These are phyloP conservation scores for Amphipoea lucens DNA, from an alignment of 2,888 invertebrate species.

Conservation along the genomic window DNA sequence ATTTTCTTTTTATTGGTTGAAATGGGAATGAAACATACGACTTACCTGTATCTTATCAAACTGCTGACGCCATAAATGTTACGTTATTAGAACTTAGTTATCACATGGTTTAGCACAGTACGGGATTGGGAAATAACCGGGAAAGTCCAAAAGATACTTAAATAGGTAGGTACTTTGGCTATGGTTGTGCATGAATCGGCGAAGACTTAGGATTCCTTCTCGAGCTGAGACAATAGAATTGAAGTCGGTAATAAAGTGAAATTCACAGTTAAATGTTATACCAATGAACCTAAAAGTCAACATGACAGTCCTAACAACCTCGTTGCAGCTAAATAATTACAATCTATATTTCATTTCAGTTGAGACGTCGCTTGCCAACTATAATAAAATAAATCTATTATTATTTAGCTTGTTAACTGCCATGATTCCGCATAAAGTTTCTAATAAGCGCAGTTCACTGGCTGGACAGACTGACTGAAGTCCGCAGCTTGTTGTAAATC, in stretches of 20 bases:
- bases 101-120: neutral
- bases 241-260: neutral
- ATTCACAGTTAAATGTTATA: constrained; percentile 9
- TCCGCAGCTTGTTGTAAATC: constrained; percentile 38
- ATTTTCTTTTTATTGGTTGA: constrained; percentile 43
- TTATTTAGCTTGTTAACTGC: constrained; percentile 55
- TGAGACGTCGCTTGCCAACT: constrained; percentile 47
- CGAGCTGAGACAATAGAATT: neutral
- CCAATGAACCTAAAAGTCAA: constrained; percentile 29
- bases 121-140: neutral
- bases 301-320: constrained; percentile 33
- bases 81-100: neutral
- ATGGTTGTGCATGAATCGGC: neutral
- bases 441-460: constrained; percentile 16
- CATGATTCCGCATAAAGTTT: constrained; percentile 58
- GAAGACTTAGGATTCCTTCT: neutral
- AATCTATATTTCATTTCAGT: constrained; percentile 52
- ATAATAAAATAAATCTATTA: constrained; percentile 56
- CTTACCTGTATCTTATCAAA: neutral
- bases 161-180: neutral
- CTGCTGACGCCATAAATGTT: neutral
- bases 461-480: constrained; percentile 5
- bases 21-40: constrained; percentile 11
- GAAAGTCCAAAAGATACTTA: neutral
- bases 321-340: constrained; percentile 48